A percentile compares a stretch with the other conserved stretches of the same genome.
phyloP scores from a whole-genome alignment of 2,113 vertebrate species.

The Trochalopteron elliotii region DNA sequence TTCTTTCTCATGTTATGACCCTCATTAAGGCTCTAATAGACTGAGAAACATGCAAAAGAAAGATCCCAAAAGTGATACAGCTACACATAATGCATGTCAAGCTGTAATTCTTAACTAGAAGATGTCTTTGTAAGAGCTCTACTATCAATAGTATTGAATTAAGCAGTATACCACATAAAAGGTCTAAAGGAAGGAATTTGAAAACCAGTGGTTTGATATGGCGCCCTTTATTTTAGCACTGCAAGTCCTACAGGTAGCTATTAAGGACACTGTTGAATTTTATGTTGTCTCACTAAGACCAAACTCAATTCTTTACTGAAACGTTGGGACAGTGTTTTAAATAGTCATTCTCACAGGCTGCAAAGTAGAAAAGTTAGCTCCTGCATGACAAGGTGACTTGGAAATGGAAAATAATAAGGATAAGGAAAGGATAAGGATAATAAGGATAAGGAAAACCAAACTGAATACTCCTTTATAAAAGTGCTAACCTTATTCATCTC shows the following conservation, averaged over 20 bases:
- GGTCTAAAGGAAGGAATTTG: neutral
- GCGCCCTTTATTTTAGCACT: neutral
- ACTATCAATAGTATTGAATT: neutral
- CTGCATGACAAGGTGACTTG: neutral
- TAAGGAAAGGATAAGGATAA: too few relatives aligned
- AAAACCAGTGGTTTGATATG: neutral
- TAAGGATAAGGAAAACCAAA: neutral
- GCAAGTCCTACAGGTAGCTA: neutral
- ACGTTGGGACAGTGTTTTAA: neutral
- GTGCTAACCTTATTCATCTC: conserved; percentile 82
- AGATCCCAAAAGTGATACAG: neutral
- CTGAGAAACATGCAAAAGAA: neutral
- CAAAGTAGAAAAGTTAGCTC: neutral
- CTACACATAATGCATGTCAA: neutral
- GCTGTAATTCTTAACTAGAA: neutral
- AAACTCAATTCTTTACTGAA: neutral
- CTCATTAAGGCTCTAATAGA: neutral
- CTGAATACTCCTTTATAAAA: neutral
- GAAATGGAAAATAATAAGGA: neutral
- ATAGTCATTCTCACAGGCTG: neutral
- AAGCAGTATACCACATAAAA: neutral
- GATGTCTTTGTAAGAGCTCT: neutral
- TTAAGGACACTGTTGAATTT: neutral
- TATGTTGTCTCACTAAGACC: neutral
- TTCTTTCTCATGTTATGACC: neutral